Base-by-base conservation (phyloP, 2,797 vertebrate genomes). In the Eptatretus atami region DNA sequence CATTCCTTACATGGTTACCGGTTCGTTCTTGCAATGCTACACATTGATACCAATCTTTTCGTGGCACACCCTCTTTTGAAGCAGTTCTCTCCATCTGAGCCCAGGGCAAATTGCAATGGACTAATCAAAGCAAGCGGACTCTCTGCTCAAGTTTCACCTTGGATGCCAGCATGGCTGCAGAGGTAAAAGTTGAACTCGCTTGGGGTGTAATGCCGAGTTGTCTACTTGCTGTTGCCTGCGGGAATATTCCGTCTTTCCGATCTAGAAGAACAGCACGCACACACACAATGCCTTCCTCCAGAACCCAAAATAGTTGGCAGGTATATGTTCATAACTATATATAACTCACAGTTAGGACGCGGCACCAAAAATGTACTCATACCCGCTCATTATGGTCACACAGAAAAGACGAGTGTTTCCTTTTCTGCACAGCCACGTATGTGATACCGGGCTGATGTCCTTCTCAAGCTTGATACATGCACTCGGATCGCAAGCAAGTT, bases 391-490 rank as follows among this genome's bases (percentile, higher is more conserved):
- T 99, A 69, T 88, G 75, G 71, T 99, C 92, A 6, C 88, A 66
- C 90, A 95, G 78, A 99, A 99, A 13, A 99, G 80, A 63, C 90
- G 77, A 1, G 90, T 99, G 74, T 99, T 99, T 87, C 63, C 92
- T 81, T 72, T 99, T 99, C 72, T 95, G 92, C 53, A 99, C 92
- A 1, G 96, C 90, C 25, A 99, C 86, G 63, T 95, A 99, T 0
- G 92, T 99, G 72, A 99, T 99, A 1, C 90, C 92, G 0, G 92
- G 92, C 73, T 99, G 92, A 73, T 99, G 75, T 98, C 92, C 69
- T 98, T 98, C 69, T 98, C 92, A n/a, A 99, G 78, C 70, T 98
- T 99, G 69, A 99, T 99, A 68, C 92, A 99, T 1, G 92, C 92
- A 73, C 90, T 1, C 92, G 80, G 71, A 99, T 99, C 1, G 92